phyloP scores from a whole-genome alignment of 2,888 invertebrate species.

The Amblyjoppa proteus region DNA sequence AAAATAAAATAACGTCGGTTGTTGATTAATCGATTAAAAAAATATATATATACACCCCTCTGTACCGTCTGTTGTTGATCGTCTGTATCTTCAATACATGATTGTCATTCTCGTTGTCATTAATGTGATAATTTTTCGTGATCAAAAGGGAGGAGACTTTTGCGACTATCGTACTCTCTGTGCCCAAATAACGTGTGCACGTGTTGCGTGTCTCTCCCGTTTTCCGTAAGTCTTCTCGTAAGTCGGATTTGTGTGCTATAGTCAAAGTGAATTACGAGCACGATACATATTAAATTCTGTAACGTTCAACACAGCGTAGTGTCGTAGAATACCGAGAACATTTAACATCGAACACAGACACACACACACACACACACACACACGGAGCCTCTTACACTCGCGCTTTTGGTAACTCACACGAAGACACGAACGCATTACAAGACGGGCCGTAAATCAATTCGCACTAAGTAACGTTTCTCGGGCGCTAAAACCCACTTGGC shows the following conservation, averaged over 20 bases:
- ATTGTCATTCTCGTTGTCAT: slow-evolving; percentile 52
- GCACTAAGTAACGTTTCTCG: slow-evolving; percentile 8
- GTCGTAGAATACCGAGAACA: too few relatives aligned
- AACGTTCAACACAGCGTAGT: slow-evolving; percentile 25
- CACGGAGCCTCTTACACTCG: neutral
- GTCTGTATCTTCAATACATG: slow-evolving; percentile 61
- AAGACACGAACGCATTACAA: neutral
- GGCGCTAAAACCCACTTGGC: slow-evolving; percentile 5
- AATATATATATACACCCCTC: slow-evolving; percentile 23
- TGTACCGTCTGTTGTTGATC: slow-evolving; percentile 57
- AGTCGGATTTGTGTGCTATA: slow-evolving; percentile 58
- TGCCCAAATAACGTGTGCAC: slow-evolving; percentile 49
- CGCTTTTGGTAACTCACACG: neutral
- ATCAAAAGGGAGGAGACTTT: slow-evolving; percentile 19
- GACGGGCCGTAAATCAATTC: slow-evolving; percentile 15
- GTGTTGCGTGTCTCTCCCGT: slow-evolving; percentile 26
- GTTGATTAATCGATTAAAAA: slow-evolving; percentile 22
- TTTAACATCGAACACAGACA: neutral
- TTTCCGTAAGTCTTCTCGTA: slow-evolving; percentile 56
- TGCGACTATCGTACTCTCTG: slow-evolving; percentile 44
- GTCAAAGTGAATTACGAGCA: slow-evolving; percentile 57
- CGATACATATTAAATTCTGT: slow-evolving; percentile 48
- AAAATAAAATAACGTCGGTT: slow-evolving; percentile 18
- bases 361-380: slow-evolving; percentile 15
- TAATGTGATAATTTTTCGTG: slow-evolving; percentile 44